phyloP scores from a whole-genome alignment of 1,140 invertebrate species.

The Gerris buenoi region DNA sequence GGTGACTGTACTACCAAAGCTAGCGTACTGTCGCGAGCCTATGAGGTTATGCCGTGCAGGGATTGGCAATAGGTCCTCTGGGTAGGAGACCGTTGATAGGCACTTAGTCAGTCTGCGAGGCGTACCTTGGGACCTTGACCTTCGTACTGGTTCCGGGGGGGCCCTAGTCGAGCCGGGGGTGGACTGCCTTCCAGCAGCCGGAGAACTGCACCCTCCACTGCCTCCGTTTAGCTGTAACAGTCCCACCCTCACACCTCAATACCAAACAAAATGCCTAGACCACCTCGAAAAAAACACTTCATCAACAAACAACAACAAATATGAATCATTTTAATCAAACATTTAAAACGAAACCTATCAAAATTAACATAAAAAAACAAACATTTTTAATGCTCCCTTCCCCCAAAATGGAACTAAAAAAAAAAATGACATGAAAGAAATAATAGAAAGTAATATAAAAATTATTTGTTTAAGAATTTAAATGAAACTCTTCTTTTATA shows the following conservation, averaged over 20 bases:
- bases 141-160: conserved; percentile 36
- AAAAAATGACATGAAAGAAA: too few relatives aligned
- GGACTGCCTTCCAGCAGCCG: conserved; percentile 2
- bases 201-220: conserved; percentile 6
- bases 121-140: conserved; percentile 77
- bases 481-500: too few relatives aligned
- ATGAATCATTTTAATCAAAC: too few relatives aligned
- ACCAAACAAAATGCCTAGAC: too few relatives aligned
- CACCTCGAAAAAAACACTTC: too few relatives aligned
- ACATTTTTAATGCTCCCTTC: too few relatives aligned
- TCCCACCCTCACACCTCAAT: conserved; percentile 41
- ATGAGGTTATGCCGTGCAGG: conserved; percentile 44
- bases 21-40: conserved; percentile 75
- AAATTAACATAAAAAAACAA: too few relatives aligned
- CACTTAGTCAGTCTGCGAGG: conserved; percentile 67
- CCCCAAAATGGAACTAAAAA: too few relatives aligned
- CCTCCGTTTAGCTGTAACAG: conserved; percentile 33
- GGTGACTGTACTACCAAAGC: conserved; percentile 70
- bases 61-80: conserved; percentile 39
- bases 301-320: too few relatives aligned
- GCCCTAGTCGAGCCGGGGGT: conserved; percentile 22
- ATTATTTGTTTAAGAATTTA: too few relatives aligned
- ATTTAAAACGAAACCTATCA: too few relatives aligned
- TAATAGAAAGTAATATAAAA: too few relatives aligned
- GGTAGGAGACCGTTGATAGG: conserved; percentile 61